Conservation (phyloP, 2,113 vertebrate genomes). For the Phrynocephalus versicolor region DNA sequence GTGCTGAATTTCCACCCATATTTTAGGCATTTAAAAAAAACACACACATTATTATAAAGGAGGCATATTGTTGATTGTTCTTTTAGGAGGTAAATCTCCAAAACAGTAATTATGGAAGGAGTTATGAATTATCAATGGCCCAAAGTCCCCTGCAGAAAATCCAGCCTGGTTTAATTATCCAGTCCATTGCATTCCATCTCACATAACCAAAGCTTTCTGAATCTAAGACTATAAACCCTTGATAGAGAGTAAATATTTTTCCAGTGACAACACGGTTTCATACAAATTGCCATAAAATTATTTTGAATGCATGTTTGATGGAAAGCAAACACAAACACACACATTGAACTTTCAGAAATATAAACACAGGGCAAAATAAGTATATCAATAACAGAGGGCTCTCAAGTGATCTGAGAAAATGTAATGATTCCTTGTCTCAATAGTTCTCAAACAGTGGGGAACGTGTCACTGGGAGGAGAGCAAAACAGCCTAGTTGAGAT, state of each 20-base stretch:
- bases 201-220: slow-evolving; percentile 11
- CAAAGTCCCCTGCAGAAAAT: slow-evolving; percentile 14
- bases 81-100: slow-evolving; percentile 5
- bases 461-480: no score
- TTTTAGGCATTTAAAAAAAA: background rate
- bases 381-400: background rate
- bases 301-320: background rate
- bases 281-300: background rate
- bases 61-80: background rate
- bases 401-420: no score
- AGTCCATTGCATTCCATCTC: slow-evolving; percentile 10
- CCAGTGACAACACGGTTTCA: background rate
- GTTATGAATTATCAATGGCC: slow-evolving; percentile 16
- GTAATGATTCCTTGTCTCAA: no score
- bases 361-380: background rate
- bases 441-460: no score
- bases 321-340: background rate
- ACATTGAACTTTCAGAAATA: background rate
- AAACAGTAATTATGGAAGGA: slow-evolving; percentile 21
- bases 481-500: no score
- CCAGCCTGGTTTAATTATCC: slow-evolving; percentile 18
- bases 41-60: background rate
- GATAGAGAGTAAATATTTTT: slow-evolving; percentile 17
- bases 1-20: slow-evolving; percentile 10
- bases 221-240: slow-evolving; percentile 5